Conservation (phyloP, 2,888 invertebrate genomes). For the Tiliacea aurago region DNA sequence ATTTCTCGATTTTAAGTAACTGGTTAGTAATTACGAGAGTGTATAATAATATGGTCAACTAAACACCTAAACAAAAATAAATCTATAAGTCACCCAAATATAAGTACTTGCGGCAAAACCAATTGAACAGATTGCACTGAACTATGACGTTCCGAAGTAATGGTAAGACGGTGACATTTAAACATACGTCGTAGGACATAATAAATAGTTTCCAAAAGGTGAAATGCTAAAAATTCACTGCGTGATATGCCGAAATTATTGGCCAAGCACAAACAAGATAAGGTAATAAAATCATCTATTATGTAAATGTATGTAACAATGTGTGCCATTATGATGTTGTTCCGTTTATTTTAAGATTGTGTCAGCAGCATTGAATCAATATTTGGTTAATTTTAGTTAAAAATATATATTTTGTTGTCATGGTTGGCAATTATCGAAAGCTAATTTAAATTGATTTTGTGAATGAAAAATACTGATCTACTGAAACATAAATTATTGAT, state of each 20-base stretch:
- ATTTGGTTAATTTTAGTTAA: conserved; percentile 10
- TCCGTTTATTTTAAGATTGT: conserved; percentile 27
- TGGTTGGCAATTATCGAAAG: background rate
- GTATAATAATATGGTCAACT: background rate
- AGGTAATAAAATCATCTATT: conserved; percentile 22
- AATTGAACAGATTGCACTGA: background rate
- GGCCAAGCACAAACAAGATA: conserved; percentile 9
- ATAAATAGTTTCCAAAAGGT: background rate
- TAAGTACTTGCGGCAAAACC: background rate
- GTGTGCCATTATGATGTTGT: background rate
- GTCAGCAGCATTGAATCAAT: conserved; percentile 11
- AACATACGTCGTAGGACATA: background rate
- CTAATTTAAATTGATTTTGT: background rate
- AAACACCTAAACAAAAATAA: no score
- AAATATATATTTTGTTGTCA: background rate
- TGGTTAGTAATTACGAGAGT: background rate
- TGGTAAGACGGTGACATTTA: background rate
- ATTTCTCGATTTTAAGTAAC: background rate
- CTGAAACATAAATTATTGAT: background rate
- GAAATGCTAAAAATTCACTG: background rate
- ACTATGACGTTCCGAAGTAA: background rate
- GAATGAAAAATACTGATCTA: background rate
- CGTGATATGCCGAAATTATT: conserved; percentile 2
- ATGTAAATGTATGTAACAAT: conserved; percentile 25
- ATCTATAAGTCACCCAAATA: background rate